phyloP scores from a whole-genome alignment of 2,797 vertebrate species.

The Danio albolineatus region DNA sequence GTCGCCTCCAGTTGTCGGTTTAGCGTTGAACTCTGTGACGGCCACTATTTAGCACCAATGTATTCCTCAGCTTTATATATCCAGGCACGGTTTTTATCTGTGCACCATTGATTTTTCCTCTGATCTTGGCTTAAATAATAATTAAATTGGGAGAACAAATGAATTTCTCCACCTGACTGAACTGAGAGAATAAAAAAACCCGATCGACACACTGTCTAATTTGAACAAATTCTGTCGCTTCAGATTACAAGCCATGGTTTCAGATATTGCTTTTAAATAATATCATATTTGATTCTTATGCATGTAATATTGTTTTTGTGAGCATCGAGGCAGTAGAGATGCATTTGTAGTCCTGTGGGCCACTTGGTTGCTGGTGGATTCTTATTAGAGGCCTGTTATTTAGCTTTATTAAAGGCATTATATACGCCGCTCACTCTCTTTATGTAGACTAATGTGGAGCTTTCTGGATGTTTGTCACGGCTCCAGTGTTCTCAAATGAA shows the following conservation, averaged over 20 bases:
- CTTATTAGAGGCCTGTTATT: slow-evolving; percentile 68
- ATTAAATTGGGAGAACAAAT: slow-evolving; percentile 29
- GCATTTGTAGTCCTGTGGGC: slow-evolving; percentile 61
- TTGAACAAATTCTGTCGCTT: neutral
- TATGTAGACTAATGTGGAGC: slow-evolving; percentile 68
- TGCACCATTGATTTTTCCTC: slow-evolving; percentile 36
- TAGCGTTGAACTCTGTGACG: slow-evolving; percentile 18
- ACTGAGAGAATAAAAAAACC: neutral
- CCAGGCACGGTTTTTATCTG: slow-evolving; percentile 24
- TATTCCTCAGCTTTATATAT: slow-evolving; percentile 13
- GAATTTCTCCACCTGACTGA: slow-evolving; percentile 34
- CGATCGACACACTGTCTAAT: neutral
- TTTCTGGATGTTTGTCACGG: slow-evolving; percentile 66
- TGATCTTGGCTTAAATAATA: slow-evolving; percentile 27
- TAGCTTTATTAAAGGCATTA: slow-evolving; percentile 65
- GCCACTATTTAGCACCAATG: slow-evolving; percentile 20
- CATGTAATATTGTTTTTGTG: slow-evolving; percentile 19
- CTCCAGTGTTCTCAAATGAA: slow-evolving; percentile 54
- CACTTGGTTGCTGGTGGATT: slow-evolving; percentile 33
- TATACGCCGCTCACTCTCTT: slow-evolving; percentile 64
- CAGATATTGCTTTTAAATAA: slow-evolving; percentile 9
- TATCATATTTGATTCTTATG: slow-evolving; percentile 7
- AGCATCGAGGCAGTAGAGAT: slow-evolving; percentile 4
- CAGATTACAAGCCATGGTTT: neutral
- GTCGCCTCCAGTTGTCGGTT: slow-evolving; percentile 28